These are phyloP conservation scores for Notiomystis cincta DNA, from an alignment of 2,113 vertebrate genomes.

Conservation along the genomic window DNA sequence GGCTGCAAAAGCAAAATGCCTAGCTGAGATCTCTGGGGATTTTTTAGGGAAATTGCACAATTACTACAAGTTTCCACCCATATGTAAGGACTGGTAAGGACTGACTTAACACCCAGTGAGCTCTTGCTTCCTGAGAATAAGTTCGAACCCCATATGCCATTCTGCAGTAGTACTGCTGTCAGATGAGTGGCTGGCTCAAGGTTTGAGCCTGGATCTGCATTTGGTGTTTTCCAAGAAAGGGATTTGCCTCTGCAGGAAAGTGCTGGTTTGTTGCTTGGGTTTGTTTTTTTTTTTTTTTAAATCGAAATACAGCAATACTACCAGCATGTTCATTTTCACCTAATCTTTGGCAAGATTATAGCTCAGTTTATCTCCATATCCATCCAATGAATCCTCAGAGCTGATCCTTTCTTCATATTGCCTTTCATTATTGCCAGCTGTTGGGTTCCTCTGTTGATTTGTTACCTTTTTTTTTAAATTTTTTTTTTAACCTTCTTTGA, in stretches of 20 bases:
- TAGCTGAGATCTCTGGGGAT: not conserved
- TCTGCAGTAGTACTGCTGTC: not conserved
- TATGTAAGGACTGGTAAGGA: not conserved
- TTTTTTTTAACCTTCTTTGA: not conserved
- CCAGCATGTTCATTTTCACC: not conserved
- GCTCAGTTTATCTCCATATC: not conserved
- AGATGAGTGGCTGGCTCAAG: accelerated
- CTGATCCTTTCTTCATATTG: not conserved
- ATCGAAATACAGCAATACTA: not conserved
- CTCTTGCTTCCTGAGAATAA: not conserved
- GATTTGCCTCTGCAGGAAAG: not conserved
- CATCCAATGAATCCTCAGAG: not conserved
- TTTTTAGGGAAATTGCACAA: conserved; percentile 46
- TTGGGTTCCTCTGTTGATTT: not conserved
- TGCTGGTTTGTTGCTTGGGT: not conserved
- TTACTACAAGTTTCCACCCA: not conserved
- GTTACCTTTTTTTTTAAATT: not conserved
- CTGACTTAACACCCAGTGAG: conserved; percentile 4
- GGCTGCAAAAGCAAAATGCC: not conserved
- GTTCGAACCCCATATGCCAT: not conserved
- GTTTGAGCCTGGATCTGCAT: not conserved
- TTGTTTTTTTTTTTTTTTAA: not conserved
- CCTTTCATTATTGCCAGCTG: not conserved
- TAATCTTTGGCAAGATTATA: not conserved
- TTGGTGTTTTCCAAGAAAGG: not conserved